Evolutionary conservation across 2,797 vertebrate genomes (phyloP).

Genomic region (Loris lydekkerianus): DNA sequence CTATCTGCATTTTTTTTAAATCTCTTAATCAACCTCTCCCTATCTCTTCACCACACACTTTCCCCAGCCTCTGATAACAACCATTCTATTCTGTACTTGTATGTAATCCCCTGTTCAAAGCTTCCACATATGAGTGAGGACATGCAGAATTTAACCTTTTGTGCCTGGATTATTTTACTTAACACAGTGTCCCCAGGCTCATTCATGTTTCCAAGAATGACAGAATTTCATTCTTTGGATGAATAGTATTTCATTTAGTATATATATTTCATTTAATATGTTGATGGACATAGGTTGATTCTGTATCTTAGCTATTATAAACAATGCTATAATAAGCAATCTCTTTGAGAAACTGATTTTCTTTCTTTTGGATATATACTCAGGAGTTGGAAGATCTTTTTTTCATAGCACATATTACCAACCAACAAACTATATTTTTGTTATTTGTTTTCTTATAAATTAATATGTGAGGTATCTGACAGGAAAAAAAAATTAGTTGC

Average conservation of each 20-base stretch:
- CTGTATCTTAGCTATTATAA: neutral
- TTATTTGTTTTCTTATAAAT: neutral
- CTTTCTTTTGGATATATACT: neutral
- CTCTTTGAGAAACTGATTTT: neutral
- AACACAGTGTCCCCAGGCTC: neutral
- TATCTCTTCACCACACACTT: neutral
- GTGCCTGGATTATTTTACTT: neutral
- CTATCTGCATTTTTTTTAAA: neutral
- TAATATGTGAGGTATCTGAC: neutral
- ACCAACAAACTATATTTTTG: neutral
- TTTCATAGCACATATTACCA: neutral
- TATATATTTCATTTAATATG: neutral
- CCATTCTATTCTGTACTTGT: no score
- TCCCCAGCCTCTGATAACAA: neutral
- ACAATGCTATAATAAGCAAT: neutral
- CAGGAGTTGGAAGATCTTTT: neutral
- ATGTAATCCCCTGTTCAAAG: no score
- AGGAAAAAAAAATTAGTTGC: neutral
- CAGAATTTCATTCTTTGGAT: neutral
- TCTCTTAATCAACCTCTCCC: neutral
- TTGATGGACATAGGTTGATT: neutral
- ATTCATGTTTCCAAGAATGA: neutral
- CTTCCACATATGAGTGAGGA: neutral
- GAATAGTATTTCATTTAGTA: neutral
- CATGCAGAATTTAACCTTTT: neutral